Evolutionary conservation across 2,113 vertebrate species (phyloP).

Genomic region (Heterotis niloticus): DNA sequence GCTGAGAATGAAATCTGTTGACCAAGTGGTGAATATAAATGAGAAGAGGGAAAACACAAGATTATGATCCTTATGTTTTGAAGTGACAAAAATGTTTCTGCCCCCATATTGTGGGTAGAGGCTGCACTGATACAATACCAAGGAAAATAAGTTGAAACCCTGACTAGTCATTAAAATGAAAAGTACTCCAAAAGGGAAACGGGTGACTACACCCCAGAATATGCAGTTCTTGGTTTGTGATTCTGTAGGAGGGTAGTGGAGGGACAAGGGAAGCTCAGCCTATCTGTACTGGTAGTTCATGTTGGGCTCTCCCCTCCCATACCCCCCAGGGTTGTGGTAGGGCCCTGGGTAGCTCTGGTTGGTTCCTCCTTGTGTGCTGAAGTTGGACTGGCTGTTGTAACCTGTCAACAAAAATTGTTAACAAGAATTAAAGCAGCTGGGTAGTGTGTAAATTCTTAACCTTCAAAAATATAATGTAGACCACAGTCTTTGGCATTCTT

Average conservation of each 20-base stretch:
- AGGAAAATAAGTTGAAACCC: too few relatives aligned
- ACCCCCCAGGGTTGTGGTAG: conserved; percentile 64
- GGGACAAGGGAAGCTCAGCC: conserved; percentile 38
- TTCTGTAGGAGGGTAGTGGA: neutral
- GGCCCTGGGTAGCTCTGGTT: conserved; percentile 74
- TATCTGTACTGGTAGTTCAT: conserved; percentile 97
- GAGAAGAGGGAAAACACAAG: too few relatives aligned
- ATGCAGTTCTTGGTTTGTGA: too few relatives aligned
- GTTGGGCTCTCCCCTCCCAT: conserved; percentile 73
- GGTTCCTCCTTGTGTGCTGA: conserved; percentile 70
- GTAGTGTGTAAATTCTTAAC: neutral
- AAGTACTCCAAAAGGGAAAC: neutral
- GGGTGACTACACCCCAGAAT: neutral
- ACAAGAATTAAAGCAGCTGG: neutral
- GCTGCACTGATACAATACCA: too few relatives aligned
- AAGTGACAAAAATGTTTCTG: too few relatives aligned
- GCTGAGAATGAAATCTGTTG: too few relatives aligned
- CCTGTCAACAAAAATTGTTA: conserved; percentile 52
- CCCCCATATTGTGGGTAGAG: too few relatives aligned
- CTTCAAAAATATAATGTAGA: neutral
- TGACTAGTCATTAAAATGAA: too few relatives aligned
- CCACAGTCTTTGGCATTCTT: neutral
- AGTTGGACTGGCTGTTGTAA: conserved; percentile 77
- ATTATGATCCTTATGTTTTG: too few relatives aligned
- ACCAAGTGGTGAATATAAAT: too few relatives aligned